Evolutionary conservation across 2,797 vertebrate species (phyloP), one percentile per base, ranked within the genome.

Genomic region (Enteromius thamalakanensis): DNA sequence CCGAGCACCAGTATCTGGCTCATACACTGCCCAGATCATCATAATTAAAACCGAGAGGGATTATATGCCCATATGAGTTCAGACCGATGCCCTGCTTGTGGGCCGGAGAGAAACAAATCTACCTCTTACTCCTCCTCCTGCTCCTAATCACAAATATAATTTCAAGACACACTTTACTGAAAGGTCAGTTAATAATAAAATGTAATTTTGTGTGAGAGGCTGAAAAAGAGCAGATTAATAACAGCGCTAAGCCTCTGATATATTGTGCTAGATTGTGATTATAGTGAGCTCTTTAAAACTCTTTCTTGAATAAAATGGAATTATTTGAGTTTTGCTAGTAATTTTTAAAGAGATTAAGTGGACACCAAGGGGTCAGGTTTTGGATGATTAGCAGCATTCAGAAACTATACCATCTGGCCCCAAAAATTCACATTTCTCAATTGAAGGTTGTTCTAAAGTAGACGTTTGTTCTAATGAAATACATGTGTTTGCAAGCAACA

Each of bases 21-120:
- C 10, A 17, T 26, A 26, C 45, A 53, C 80, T 58, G 81, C 79
- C 55, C 83, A 26, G 51, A 29, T 34, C n/a, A 32, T 87, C 89
- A 90, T 92, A 91, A 93, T 93, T 93, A 90, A 82, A 90, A 89
- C 45, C 26, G 85, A 89, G 90, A 92, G 85, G 89, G 90, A 93
- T 94, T 91, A 90, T 88, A 86, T 90, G 80, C 75, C 82, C 70
- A 78, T 67, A 83, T 89, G 83, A 69, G 80, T 72, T 79, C 45
- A 70, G 62, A 67, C n/a, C 76, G 85, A 89, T 90, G 81, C 79
- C 65, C 82, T 68, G 81, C 81, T 80, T 49, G n/a, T 89, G 21
- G 81, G 80, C 87, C 85, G 79, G 85, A 80, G 42, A 26, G 77
- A 51, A 53, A 68, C 29, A 65, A 78, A 78, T 49, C 58, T 64